These are phyloP conservation scores for Ceratosolen fusciceps DNA, from an alignment of 1,140 invertebrate species.

Conservation along the genomic window DNA sequence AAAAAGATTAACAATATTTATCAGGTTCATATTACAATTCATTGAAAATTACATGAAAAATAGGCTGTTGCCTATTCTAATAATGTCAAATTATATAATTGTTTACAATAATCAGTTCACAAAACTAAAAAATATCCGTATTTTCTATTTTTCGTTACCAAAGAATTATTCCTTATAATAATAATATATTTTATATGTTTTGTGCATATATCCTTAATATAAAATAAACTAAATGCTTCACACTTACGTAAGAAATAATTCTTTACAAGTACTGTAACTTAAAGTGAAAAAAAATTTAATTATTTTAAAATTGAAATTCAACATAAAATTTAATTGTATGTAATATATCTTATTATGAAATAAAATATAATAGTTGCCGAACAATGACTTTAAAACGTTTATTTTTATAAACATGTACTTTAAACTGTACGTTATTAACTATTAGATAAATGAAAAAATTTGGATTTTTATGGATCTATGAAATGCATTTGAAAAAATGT, in stretches of 20 bases:
- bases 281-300: not conserved
- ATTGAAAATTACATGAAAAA: too few relatives aligned
- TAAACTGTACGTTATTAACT: too few relatives aligned
- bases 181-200: not conserved
- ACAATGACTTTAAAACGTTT: not conserved
- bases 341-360: not conserved
- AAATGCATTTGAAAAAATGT: too few relatives aligned
- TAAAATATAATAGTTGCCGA: not conserved
- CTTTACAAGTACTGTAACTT: not conserved
- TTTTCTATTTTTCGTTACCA: not conserved
- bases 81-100: not conserved
- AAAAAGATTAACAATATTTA: too few relatives aligned
- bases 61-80: too few relatives aligned
- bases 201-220: not conserved
- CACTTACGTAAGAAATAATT: not conserved
- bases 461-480: too few relatives aligned
- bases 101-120: not conserved
- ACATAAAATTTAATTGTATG: too few relatives aligned
- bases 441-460: too few relatives aligned
- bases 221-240: not conserved
- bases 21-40: too few relatives aligned
- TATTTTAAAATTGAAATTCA: not conserved
- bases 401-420: too few relatives aligned
- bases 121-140: not conserved
- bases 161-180: too few relatives aligned